A percentile compares a stretch with the other conserved stretches of the same genome.
Evolutionary conservation across 1,140 invertebrate genomes (phyloP).

Genomic region (Potamilus streckersoni): DNA sequence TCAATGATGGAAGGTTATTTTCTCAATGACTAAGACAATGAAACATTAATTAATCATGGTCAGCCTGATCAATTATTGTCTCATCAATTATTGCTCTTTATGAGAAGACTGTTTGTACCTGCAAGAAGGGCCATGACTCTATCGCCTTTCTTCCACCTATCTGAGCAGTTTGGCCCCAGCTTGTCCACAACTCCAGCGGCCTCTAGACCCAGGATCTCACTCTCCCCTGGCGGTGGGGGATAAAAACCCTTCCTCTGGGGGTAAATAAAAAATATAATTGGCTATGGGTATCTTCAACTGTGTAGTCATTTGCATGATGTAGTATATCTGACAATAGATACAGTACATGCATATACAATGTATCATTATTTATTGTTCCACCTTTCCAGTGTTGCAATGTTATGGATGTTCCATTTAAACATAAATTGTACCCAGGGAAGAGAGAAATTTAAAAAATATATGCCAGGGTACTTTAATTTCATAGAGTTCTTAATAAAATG

Average conservation of each 20-base stretch:
- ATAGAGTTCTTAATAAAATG: too few relatives aligned
- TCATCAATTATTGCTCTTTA: too few relatives aligned
- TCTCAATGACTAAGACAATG: too few relatives aligned
- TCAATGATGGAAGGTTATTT: too few relatives aligned
- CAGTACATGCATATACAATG: not conserved
- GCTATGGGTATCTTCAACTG: not conserved
- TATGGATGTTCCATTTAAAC: too few relatives aligned
- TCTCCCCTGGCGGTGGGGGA: slow-evolving; percentile 59
- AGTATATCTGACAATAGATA: not conserved
- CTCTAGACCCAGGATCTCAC: slow-evolving; percentile 65
- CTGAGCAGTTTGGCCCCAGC: slow-evolving; percentile 43
- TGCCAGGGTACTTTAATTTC: too few relatives aligned
- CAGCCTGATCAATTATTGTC: too few relatives aligned
- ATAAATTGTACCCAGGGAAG: not conserved
- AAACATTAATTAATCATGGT: too few relatives aligned
- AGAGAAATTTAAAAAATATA: too few relatives aligned
- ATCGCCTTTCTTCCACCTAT: slow-evolving; percentile 55
- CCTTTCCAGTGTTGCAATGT: too few relatives aligned
- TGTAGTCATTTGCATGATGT: not conserved
- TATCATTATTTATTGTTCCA: not conserved
- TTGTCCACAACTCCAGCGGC: slow-evolving; percentile 58
- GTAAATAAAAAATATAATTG: not conserved
- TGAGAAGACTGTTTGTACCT: slow-evolving; percentile 31
- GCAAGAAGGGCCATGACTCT: slow-evolving; percentile 63
- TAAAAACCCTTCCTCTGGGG: slow-evolving; percentile 63